Conservation (phyloP, 2,113 vertebrate species). For the Clarias batrachus region DNA sequence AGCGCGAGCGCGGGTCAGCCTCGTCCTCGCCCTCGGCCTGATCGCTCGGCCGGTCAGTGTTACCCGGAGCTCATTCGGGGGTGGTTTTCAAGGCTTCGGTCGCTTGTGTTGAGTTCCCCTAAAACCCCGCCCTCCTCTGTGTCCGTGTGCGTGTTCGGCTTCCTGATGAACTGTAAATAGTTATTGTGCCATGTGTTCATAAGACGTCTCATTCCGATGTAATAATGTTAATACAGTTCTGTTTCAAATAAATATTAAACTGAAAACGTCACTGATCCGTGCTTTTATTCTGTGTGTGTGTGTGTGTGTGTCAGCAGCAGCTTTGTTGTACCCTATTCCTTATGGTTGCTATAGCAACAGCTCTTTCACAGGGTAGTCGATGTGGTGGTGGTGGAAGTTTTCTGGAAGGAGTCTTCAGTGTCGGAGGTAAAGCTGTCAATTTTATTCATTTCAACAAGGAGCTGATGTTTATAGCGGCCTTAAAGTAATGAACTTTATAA, state of each 20-base stretch:
- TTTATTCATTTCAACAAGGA: too few relatives aligned
- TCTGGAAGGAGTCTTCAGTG: too few relatives aligned
- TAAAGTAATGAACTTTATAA: too few relatives aligned
- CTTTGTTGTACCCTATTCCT: neutral
- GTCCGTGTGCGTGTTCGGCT: slow-evolving; percentile 61
- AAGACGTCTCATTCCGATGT: slow-evolving; percentile 70
- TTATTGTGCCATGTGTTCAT: slow-evolving; percentile 78
- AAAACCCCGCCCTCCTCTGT: slow-evolving; percentile 40
- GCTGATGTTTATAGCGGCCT: too few relatives aligned
- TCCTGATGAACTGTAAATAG: slow-evolving; percentile 74
- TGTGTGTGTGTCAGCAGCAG: neutral
- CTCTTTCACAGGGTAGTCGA: neutral
- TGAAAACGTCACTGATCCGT: neutral
- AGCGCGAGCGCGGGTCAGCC: slow-evolving; percentile 58
- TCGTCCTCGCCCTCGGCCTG: slow-evolving; percentile 75
- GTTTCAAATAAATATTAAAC: slow-evolving; percentile 68
- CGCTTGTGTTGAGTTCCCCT: slow-evolving; percentile 41
- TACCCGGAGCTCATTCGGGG: slow-evolving; percentile 57
- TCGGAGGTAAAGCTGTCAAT: too few relatives aligned
- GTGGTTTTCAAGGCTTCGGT: slow-evolving; percentile 60
- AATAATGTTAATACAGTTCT: slow-evolving; percentile 75
- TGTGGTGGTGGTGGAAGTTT: too few relatives aligned
- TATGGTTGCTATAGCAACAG: neutral
- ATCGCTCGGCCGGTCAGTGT: slow-evolving; percentile 33
- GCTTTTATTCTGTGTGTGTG: too few relatives aligned